phyloP scores from a whole-genome alignment of 1,140 invertebrate genomes.

The Macrobrachium rosenbergii region DNA sequence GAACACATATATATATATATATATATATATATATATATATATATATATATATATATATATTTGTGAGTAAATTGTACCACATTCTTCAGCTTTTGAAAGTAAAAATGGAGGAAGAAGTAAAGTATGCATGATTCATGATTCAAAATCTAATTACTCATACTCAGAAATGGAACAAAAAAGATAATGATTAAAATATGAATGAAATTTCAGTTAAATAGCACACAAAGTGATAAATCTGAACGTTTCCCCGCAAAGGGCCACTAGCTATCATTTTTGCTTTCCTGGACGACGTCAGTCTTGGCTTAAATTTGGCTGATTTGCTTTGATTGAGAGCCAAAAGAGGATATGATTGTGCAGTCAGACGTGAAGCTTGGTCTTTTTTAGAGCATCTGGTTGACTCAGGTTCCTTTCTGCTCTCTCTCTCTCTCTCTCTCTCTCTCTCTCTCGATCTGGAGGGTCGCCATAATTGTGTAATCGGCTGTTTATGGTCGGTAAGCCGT shows the following conservation, averaged over 20 bases:
- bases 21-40: neutral
- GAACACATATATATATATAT: neutral
- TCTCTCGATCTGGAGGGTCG: too few relatives aligned
- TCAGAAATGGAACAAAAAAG: too few relatives aligned
- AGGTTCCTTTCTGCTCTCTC: neutral
- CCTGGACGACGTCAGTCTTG: neutral
- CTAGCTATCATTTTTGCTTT: too few relatives aligned
- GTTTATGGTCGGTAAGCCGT: neutral
- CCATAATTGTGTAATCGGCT: neutral
- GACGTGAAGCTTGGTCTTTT: neutral
- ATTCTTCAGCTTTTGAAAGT: too few relatives aligned
- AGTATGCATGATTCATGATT: too few relatives aligned
- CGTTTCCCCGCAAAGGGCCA: too few relatives aligned
- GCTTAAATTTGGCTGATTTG: constrained; percentile 30
- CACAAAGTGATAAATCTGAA: too few relatives aligned
- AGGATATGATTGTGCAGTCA: constrained; percentile 12
- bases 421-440: neutral
- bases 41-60: neutral
- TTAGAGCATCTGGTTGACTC: neutral
- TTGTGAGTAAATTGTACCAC: too few relatives aligned
- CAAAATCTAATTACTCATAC: too few relatives aligned
- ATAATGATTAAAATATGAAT: too few relatives aligned
- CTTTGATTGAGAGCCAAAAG: constrained; percentile 35
- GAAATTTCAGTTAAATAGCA: too few relatives aligned
- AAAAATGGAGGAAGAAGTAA: too few relatives aligned